Evolutionary conservation across 2,113 vertebrate genomes (phyloP), one percentile per base, ranked within the genome.

Genomic region (Micromys minutus): DNA sequence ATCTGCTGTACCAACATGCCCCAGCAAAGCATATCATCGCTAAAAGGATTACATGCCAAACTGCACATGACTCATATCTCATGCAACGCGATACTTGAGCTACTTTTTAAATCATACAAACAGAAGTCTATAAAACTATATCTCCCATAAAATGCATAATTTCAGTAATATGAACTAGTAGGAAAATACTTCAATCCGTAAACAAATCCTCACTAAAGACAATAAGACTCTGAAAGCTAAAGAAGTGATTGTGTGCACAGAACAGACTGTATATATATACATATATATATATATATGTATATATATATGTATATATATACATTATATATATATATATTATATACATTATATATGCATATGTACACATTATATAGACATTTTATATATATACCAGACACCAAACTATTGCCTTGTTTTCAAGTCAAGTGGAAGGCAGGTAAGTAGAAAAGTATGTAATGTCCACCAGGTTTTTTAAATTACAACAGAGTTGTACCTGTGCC

Each of bases 401-500:
- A 96, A 95, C 52, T 85, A 80, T 94, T 84, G 79, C 84, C 97
- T 97, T 95, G 87, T 94, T 97, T 96, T 87, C 0, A 76, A 92
- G 83, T 95, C 92, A 87, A 86, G 88, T 90, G 22, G 4, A 31
- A 63, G 57, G 5, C 7, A 59, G 75, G 55, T 29, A 76, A 22
- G 57, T 92, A 87, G 76, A 92, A 34, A 80, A 79, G 9, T 2
- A 16, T 67, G 92, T 71, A 96, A 87, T 97, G 97, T 69, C 97
- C 96, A 94, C 98, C 96, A 94, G 90, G 92, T 92, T 96, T 96
- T 93, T 96, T 72, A 71, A 67, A 5, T 84, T 80, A 63, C 87
- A 97, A 98, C 92, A 96, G 97, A 98, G 98, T 96, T 97, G 97
- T 98, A 97, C 96, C 36, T 72, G 88, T 79, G 89, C 95, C 95